Conservation (phyloP, 2,888 invertebrate genomes). For the Phalangium opilio region DNA sequence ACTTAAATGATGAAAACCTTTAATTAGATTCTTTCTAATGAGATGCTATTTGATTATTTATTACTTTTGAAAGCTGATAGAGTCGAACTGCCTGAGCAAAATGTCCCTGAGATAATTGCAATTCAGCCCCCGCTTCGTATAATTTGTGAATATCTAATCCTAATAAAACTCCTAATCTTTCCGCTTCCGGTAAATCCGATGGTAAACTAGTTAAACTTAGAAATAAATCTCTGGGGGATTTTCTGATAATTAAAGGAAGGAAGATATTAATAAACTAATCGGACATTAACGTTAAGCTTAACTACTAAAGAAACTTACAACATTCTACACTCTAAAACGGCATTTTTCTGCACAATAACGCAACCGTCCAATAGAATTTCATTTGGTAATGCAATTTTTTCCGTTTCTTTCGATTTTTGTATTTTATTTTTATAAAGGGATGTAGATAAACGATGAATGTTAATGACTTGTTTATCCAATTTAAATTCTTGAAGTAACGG, state of each 20-base stretch:
- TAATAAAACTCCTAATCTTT: slow-evolving; percentile 20
- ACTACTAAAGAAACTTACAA: slow-evolving; percentile 12
- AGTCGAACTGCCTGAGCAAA: slow-evolving; percentile 60
- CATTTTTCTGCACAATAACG: slow-evolving; percentile 10
- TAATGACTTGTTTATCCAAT: too few species aligned
- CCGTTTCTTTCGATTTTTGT: too few species aligned
- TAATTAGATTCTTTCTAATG: background rate
- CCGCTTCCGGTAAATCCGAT: slow-evolving; percentile 13
- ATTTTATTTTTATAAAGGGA: too few species aligned
- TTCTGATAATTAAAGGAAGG: slow-evolving; percentile 5
- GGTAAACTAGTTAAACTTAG: slow-evolving; percentile 12
- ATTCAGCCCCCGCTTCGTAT: slow-evolving; percentile 60
- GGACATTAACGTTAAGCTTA: too few species aligned
- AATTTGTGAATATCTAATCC: slow-evolving; percentile 49
- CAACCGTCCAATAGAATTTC: slow-evolving; percentile 9
- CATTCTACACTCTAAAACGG: slow-evolving; percentile 13
- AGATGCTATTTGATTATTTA: background rate
- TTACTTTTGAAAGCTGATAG: slow-evolving; percentile 59
- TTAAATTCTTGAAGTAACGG: too few species aligned
- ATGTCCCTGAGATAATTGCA: slow-evolving; percentile 54
- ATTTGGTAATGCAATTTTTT: too few species aligned
- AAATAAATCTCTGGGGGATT: slow-evolving; percentile 14
- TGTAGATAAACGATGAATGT: too few species aligned
- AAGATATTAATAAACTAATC: background rate
- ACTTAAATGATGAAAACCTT: slow-evolving; percentile 32